These are phyloP conservation scores for Tiaroga cobitis DNA, from an alignment of 2,797 vertebrate species.

Conservation along the genomic window DNA sequence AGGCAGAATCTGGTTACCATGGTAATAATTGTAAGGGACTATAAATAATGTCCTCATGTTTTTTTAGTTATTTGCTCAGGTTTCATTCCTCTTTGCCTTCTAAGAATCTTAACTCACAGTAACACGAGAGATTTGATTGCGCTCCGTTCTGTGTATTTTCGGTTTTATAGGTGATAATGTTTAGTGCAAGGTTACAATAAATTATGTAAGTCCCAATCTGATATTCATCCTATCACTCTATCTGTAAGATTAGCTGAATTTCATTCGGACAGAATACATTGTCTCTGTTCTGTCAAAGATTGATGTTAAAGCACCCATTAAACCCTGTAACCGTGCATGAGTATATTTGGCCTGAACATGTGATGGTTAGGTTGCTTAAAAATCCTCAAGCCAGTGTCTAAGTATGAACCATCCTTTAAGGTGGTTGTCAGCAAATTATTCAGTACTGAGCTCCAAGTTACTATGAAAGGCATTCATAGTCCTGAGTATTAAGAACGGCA, in stretches of 20 bases:
- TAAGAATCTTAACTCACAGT: slow-evolving; percentile 12
- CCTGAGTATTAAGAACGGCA: background rate
- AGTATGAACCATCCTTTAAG: slow-evolving; percentile 29
- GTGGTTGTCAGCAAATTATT: slow-evolving; percentile 35
- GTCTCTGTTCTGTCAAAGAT: background rate
- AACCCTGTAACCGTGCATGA: slow-evolving; percentile 13
- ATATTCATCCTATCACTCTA: background rate
- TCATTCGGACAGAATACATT: background rate
- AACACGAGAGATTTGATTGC: slow-evolving; percentile 9
- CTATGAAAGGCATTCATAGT: slow-evolving; percentile 19
- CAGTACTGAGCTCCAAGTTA: slow-evolving; percentile 31
- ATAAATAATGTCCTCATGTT: background rate
- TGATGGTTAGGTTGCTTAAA: slow-evolving; percentile 44
- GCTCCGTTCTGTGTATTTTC: slow-evolving; percentile 19
- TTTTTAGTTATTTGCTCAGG: slow-evolving; percentile 16
- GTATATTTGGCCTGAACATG: slow-evolving; percentile 52
- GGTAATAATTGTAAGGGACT: background rate
- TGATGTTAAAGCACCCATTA: background rate
- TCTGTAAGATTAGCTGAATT: background rate
- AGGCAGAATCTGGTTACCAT: background rate
- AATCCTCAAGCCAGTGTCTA: slow-evolving; percentile 43
- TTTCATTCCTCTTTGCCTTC: slow-evolving; percentile 16
- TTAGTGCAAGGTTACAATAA: background rate
- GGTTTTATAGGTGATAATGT: slow-evolving; percentile 11
- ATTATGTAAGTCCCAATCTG: background rate